Percentiles rank a stretch among this genome's conserved stretches.
Evolutionary conservation across 1,140 invertebrate genomes (phyloP).

Genomic region (Anastrepha obliqua): DNA sequence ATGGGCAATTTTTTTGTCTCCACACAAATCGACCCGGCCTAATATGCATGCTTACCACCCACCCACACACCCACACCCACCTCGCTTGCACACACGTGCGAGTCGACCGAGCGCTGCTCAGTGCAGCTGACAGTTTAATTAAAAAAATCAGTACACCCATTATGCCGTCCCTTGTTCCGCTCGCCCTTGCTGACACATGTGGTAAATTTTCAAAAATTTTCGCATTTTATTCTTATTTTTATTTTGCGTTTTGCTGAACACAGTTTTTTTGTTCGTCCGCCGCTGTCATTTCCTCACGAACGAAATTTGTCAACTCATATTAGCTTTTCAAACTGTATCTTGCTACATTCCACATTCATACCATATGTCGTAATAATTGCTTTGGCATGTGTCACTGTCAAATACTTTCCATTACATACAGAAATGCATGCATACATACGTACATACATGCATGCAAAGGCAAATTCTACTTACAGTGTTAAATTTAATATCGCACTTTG

Average conservation of each 20-base stretch:
- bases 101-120: too few species aligned
- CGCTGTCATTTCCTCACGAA: not conserved
- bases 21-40: too few species aligned
- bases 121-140: too few species aligned
- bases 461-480: not conserved
- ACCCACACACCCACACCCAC: too few species aligned
- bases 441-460: not conserved
- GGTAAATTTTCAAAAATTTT: not conserved
- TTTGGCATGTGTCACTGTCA: conserved; percentile 35
- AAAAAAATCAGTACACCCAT: too few species aligned
- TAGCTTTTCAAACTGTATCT: conserved; percentile 13
- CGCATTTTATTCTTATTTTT: not conserved
- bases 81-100: too few species aligned
- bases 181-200: too few species aligned
- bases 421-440: not conserved
- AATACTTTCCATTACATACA: not conserved
- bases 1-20: too few species aligned
- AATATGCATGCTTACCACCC: too few species aligned
- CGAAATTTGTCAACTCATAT: conserved; percentile 32
- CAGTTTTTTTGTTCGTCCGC: not conserved
- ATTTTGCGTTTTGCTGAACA: not conserved
- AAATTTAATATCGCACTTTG: conserved; percentile 21
- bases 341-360: not conserved
- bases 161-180: too few species aligned
- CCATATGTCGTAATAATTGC: conserved; percentile 32